Evolutionary conservation across 2,113 vertebrate species (phyloP).

Genomic region (Corydoras maculifer): DNA sequence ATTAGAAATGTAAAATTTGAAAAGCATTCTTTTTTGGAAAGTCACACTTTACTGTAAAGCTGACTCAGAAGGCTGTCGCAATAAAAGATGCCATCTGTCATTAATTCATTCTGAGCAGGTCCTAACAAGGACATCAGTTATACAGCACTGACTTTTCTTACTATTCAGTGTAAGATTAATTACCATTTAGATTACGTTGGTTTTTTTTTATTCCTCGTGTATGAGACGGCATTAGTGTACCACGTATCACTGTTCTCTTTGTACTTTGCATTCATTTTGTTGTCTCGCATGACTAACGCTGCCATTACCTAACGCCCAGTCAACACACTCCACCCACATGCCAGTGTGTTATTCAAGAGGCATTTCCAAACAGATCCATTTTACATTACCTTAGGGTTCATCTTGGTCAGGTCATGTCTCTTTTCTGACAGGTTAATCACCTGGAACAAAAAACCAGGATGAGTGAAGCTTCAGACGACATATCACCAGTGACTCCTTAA

Average conservation of each 20-base stretch:
- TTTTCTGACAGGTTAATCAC: conserved; percentile 92
- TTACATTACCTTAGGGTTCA: conserved; percentile 84
- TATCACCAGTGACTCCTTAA: no score
- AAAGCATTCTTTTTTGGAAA: background rate
- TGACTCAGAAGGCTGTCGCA: background rate
- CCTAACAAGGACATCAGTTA: background rate
- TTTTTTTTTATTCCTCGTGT: no score
- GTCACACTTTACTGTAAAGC: background rate
- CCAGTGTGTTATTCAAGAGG: background rate
- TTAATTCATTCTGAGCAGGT: background rate
- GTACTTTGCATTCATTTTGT: background rate
- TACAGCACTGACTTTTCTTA: background rate
- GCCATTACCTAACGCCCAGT: conserved; percentile 10
- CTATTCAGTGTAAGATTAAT: background rate
- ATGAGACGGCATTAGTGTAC: background rate
- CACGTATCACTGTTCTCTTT: background rate
- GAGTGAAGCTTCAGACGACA: background rate
- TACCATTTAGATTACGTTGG: no score
- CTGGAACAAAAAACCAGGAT: conserved; percentile 56
- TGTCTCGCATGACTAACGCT: conserved; percentile 19
- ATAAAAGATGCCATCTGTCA: background rate
- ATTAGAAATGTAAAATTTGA: background rate
- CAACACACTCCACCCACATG: conserved; percentile 24
- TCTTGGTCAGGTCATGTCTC: conserved; percentile 81
- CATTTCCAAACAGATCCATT: conserved; percentile 19